Evolutionary conservation across 1,140 invertebrate genomes (phyloP), one percentile per base, ranked within the genome.

Genomic region (Pygmarrhopalites habei): DNA sequence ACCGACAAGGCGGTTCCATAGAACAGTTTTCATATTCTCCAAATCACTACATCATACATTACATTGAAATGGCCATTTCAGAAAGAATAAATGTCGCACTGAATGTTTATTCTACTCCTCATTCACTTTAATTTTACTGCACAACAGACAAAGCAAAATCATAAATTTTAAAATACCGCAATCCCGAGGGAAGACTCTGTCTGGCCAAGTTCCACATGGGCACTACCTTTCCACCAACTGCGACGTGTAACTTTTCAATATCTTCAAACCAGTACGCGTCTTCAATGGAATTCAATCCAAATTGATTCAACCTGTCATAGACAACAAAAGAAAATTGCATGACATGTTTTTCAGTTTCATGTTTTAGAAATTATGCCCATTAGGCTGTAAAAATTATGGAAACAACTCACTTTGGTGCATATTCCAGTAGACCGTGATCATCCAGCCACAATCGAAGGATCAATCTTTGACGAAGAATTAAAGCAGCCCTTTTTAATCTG

Each of bases 211-310:
- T 86, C 88, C 88, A 92, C 63, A 70, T 70, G 15, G 82, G 78
- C n/a, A 80, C 79, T 75, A 89, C 83, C 76, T 90, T 87, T 75
- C 87, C 87, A 53, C 86, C 86, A 17, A 92, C 79, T 7, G 86
- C 81, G 61, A 84, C 80, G 25, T 84, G 81, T 7, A 84, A 86
- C 58, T 83, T 81, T 58, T 82, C 83, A 35, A 65, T 25, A 74
- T 91, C 88, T 73, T 91, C 88, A 71, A 90, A 79, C 88, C 88
- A 90, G 75, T 92, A 92, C 15, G 89, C 88, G 75, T 92, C 88
- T 76, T 90, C 89, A 67, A 92, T 72, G 5, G 86, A 87, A 60
- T 85, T 82, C 43, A 90, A 87, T 73, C 89, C 88, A 72, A 89
- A 81, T 70, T 85, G 84, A 71, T 89, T 79, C 71, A 91, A 75